phyloP scores from a whole-genome alignment of 2,113 vertebrate species.

The human region DNA sequence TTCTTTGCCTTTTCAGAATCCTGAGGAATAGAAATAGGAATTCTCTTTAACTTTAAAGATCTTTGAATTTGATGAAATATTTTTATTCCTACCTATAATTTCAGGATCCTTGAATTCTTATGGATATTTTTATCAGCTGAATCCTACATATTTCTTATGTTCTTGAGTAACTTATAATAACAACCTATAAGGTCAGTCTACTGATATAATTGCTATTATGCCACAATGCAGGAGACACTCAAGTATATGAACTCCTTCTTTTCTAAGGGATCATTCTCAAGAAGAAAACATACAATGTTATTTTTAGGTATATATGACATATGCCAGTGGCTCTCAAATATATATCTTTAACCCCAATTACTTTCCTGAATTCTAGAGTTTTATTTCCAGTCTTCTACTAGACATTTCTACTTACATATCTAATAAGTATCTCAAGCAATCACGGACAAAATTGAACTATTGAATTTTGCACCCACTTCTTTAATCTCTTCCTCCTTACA shows the following conservation, averaged over 20 bases:
- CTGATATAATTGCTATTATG: neutral
- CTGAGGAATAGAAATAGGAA: neutral
- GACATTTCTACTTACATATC: neutral
- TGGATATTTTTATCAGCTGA: neutral
- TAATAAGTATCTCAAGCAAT: neutral
- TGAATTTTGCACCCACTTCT: neutral
- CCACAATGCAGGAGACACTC: neutral
- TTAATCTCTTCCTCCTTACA: neutral
- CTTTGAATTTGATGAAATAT: neutral
- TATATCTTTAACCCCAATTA: neutral
- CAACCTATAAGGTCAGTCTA: neutral
- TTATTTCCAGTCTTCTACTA: neutral
- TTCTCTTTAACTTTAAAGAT: neutral
- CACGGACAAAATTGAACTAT: neutral
- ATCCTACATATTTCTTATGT: neutral
- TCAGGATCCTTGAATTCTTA: neutral
- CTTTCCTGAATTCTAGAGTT: neutral
- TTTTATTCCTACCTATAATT: neutral
- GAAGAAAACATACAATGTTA: neutral
- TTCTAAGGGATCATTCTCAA: neutral
- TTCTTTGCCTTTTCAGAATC: neutral
- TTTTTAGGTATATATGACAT: neutral
- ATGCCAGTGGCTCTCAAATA: neutral
- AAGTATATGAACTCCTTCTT: neutral
- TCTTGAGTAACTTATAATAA: neutral